Conservation (phyloP, 2,797 vertebrate genomes). For the Squalus acanthias region DNA sequence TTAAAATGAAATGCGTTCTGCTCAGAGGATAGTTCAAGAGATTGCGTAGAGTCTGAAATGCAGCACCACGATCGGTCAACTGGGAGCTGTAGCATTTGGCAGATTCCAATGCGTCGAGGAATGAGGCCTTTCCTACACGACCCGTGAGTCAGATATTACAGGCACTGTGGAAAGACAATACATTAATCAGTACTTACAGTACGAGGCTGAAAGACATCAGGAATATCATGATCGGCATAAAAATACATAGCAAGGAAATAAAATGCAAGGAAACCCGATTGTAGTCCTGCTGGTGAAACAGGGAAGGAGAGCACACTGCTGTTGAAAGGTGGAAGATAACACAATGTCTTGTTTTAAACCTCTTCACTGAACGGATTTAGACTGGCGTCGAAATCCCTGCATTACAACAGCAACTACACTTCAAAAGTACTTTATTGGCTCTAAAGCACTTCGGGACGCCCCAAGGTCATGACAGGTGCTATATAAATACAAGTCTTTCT, state of each 20-base stretch:
- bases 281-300: background rate
- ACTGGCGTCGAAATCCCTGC: background rate
- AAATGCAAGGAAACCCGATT: background rate
- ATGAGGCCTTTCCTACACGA: background rate
- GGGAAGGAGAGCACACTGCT: background rate
- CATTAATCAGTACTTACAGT: background rate
- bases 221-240: background rate
- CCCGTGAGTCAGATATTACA: background rate
- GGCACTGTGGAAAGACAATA: constrained; percentile 22
- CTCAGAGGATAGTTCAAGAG: background rate
- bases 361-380: background rate
- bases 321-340: background rate
- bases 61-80: background rate
- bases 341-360: background rate
- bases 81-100: background rate
- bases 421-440: background rate
- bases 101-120: constrained; percentile 1
- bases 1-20: background rate
- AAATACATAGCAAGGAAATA: background rate
- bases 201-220: background rate
- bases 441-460: background rate
- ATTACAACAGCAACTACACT: background rate
- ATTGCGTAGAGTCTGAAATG: background rate
- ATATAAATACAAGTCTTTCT: background rate
- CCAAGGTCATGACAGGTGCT: background rate